phyloP scores from a whole-genome alignment of 2,888 invertebrate genomes.

The Callinectes sapidus region DNA sequence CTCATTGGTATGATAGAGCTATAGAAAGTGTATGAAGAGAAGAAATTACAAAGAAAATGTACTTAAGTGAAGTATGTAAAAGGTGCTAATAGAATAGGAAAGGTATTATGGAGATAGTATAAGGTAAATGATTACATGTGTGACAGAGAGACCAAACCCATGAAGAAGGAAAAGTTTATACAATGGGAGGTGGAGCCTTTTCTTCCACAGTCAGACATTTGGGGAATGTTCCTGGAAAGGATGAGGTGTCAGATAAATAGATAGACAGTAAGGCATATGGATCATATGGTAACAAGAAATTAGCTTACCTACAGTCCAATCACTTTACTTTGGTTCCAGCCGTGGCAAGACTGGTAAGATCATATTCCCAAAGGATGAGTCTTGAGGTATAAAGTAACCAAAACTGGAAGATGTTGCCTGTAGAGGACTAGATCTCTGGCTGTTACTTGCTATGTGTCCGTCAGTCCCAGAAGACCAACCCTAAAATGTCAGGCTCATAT shows the following conservation, averaged over 20 bases:
- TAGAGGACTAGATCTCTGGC: conserved; percentile 71
- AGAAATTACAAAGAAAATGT: too few species aligned
- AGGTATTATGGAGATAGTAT: background rate
- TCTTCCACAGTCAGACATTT: background rate
- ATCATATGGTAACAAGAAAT: background rate
- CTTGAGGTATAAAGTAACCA: conserved; percentile 73
- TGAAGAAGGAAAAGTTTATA: background rate
- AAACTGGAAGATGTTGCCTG: conserved; percentile 72
- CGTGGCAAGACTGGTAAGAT: conserved; percentile 73
- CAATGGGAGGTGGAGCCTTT: background rate
- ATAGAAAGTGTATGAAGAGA: too few species aligned
- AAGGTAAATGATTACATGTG: background rate
- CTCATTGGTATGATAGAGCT: too few species aligned
- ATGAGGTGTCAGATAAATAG: background rate
- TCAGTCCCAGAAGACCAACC: conserved; percentile 71
- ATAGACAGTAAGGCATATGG: background rate
- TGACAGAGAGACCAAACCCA: background rate
- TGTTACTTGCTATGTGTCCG: conserved; percentile 72
- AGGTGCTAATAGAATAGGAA: background rate
- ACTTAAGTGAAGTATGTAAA: too few species aligned
- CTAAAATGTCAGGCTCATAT: conserved; percentile 40
- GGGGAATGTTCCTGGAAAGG: background rate
- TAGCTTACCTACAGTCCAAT: background rate
- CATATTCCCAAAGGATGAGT: conserved; percentile 73
- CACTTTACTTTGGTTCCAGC: conserved; percentile 62